Evolutionary conservation across 2,888 invertebrate species (phyloP).

Genomic region (Carcina quercana): DNA sequence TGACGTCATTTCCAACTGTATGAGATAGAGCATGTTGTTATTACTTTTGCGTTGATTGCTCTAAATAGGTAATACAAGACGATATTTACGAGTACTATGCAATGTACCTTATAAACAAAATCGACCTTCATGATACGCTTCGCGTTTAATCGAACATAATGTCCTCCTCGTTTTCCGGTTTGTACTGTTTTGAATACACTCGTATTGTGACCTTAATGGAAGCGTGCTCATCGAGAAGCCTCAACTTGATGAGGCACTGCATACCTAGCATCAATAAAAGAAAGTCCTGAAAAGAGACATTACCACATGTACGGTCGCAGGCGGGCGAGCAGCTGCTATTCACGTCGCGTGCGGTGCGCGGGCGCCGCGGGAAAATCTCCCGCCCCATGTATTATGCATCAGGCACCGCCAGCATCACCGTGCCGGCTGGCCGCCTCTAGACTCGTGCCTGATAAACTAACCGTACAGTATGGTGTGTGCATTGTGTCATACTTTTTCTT

Average conservation of each 20-base stretch:
- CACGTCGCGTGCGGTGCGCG: constrained; percentile 38
- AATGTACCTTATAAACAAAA: constrained; percentile 35
- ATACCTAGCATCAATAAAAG: constrained; percentile 32
- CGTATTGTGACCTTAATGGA: too few species aligned
- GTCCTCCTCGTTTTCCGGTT: too few species aligned
- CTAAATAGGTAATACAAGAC: constrained; percentile 31
- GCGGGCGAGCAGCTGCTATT: constrained; percentile 47
- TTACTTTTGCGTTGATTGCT: constrained; percentile 49
- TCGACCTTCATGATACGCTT: constrained; percentile 35
- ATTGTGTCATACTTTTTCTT: too few species aligned
- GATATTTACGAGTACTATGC: constrained; percentile 8
- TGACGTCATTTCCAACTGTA: constrained; percentile 55
- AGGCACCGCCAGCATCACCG: constrained; percentile 24
- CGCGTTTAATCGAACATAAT: too few species aligned
- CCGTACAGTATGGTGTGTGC: too few species aligned
- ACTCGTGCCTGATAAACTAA: constrained; percentile 34
- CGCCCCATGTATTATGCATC: constrained; percentile 52
- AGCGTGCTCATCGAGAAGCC: too few species aligned
- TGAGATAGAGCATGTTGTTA: constrained; percentile 47
- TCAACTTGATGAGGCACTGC: too few species aligned
- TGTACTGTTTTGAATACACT: too few species aligned
- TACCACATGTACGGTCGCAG: constrained; percentile 43
- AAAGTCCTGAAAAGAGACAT: constrained; percentile 51
- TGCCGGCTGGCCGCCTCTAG: constrained; percentile 10
- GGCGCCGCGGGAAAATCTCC: constrained; percentile 42